Conservation (phyloP, 2,888 invertebrate species). For the Acanthosoma haemorrhoidale region DNA sequence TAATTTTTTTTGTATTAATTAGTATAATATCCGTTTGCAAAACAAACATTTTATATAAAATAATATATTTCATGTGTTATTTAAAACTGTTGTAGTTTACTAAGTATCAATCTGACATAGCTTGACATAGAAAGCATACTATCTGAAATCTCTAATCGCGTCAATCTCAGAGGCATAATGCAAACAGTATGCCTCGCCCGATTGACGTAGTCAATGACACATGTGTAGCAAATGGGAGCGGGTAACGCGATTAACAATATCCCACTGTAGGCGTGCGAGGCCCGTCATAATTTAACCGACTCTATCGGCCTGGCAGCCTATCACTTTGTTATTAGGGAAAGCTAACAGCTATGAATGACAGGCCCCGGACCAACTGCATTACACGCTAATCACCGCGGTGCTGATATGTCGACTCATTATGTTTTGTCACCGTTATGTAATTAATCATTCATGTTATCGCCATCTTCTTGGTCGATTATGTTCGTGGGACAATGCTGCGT, state of each 20-base stretch:
- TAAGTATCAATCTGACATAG: too few relatives aligned
- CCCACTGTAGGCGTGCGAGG: not conserved
- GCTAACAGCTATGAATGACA: not conserved
- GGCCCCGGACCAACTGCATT: not conserved
- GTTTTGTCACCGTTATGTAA: slow-evolving; percentile 5
- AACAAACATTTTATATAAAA: too few relatives aligned
- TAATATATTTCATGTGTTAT: too few relatives aligned
- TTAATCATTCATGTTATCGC: not conserved
- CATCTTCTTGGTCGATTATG: not conserved
- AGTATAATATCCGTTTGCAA: too few relatives aligned
- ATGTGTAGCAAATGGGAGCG: not conserved
- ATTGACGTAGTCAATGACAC: not conserved
- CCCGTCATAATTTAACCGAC: slow-evolving; percentile 1
- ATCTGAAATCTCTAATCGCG: too few relatives aligned
- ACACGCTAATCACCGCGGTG: not conserved
- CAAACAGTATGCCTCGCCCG: too few relatives aligned
- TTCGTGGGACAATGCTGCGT: not conserved
- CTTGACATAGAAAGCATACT: too few relatives aligned
- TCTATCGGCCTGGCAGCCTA: not conserved
- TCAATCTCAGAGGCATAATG: too few relatives aligned
- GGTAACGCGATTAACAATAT: not conserved
- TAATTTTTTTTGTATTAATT: too few relatives aligned
- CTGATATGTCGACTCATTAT: slow-evolving; percentile 12
- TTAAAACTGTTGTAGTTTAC: too few relatives aligned
- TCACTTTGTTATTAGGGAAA: slow-evolving; percentile 2